Conservation (phyloP, 2,888 invertebrate genomes). For the Halocaridina rubra region DNA sequence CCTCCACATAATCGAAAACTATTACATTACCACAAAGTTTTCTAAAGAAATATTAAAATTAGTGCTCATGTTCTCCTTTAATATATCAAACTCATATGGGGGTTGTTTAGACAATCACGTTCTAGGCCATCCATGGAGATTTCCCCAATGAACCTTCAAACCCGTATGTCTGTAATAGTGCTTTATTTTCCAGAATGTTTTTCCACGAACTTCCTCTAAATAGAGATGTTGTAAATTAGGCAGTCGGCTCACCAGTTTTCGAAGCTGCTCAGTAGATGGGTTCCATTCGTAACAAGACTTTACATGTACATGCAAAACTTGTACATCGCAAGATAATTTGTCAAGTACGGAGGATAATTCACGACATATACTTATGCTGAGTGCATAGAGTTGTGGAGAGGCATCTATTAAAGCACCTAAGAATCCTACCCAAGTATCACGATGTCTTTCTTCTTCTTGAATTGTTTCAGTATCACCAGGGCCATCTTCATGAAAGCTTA, state of each 20-base stretch:
- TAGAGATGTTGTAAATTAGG: constrained; percentile 41
- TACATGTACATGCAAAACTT: constrained; percentile 37
- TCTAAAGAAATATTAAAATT: no score
- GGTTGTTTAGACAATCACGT: no score
- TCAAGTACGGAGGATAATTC: constrained; percentile 28
- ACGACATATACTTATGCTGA: constrained; percentile 44
- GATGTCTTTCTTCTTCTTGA: background rate
- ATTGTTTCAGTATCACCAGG: constrained; percentile 41
- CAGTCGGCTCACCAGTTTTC: constrained; percentile 15
- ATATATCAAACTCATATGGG: no score
- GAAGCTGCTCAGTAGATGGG: constrained; percentile 17
- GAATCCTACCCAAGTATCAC: constrained; percentile 26
- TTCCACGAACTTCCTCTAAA: constrained; percentile 47
- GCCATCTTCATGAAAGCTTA: constrained; percentile 48
- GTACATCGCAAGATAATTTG: constrained; percentile 10
- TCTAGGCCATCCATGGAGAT: constrained; percentile 45
- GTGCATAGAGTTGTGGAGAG: background rate
- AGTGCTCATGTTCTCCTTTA: no score
- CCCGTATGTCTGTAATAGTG: constrained; percentile 4
- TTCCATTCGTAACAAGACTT: constrained; percentile 36
- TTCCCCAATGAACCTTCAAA: constrained; percentile 40
- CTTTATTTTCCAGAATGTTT: constrained; percentile 30
- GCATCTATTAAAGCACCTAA: constrained; percentile 15
- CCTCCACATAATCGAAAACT: no score
- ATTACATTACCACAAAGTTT: no score